Conservation (phyloP, 2,113 vertebrate species). For the Plecturocebus donacophilus region DNA sequence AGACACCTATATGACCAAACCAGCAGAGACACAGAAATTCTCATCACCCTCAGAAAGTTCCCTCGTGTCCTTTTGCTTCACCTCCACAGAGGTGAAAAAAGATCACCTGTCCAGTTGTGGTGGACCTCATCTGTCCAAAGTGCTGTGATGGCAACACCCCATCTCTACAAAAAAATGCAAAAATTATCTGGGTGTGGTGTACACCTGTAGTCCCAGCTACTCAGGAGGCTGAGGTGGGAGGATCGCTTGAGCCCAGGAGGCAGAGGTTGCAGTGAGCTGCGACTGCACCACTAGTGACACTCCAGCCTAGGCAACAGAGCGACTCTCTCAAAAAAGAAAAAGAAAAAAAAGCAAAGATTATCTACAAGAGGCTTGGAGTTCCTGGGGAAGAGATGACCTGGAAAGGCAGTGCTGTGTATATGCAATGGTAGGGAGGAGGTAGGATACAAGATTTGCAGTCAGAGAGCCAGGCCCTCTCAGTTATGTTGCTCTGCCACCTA, state of each 20-base stretch:
- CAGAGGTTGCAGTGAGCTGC: no score
- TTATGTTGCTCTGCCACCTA: neutral
- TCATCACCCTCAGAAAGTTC: neutral
- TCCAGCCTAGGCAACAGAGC: no score
- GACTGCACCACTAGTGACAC: no score
- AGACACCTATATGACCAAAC: neutral
- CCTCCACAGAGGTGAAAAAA: neutral
- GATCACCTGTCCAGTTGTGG: neutral
- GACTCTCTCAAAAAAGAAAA: no score
- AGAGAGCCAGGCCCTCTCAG: neutral
- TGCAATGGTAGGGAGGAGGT: neutral
- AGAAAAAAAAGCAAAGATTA: neutral
- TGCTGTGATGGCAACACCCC: neutral
- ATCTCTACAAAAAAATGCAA: no score
- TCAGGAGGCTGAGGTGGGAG: no score
- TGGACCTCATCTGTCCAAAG: no score
- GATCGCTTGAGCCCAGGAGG: no score
- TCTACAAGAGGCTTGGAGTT: neutral
- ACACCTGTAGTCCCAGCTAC: no score
- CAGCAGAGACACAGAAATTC: neutral
- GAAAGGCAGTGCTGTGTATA: neutral
- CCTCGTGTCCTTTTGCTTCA: neutral
- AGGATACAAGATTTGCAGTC: no score
- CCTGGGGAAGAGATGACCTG: neutral
- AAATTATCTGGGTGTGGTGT: no score